Conservation (phyloP, 1,140 invertebrate species). For the Tetraneura akinire region DNA sequence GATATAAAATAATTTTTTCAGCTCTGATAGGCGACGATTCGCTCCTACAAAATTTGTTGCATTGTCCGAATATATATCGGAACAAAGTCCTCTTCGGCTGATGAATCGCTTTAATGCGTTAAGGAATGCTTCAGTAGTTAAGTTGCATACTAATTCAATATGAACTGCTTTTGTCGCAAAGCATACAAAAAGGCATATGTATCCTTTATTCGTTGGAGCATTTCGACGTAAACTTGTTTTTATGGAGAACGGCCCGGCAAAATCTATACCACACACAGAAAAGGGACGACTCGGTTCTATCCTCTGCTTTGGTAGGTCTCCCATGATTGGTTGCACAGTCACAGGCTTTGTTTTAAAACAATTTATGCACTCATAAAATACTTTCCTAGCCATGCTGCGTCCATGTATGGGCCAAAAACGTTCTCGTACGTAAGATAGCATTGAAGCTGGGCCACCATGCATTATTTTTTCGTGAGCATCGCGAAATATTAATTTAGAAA, state of each 20-base stretch:
- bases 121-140: slow-evolving; percentile 55
- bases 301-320: slow-evolving; percentile 9
- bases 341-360: background rate
- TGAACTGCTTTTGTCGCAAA: slow-evolving; percentile 57
- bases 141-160: slow-evolving; percentile 56
- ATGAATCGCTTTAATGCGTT: slow-evolving; percentile 58
- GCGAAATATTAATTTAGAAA: background rate
- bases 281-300: slow-evolving; percentile 25
- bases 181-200: slow-evolving; percentile 56
- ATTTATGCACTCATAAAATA: background rate
- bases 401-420: slow-evolving; percentile 5
- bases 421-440: background rate
- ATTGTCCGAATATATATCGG: slow-evolving; percentile 55
- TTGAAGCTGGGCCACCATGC: background rate
- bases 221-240: background rate
- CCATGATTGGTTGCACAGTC: slow-evolving; percentile 14
- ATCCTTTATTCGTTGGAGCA: slow-evolving; percentile 53
- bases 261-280: slow-evolving; percentile 16
- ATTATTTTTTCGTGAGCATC: background rate
- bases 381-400: background rate
- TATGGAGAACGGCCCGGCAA: slow-evolving; percentile 1
- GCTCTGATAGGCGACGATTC: no score
- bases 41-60: no score
- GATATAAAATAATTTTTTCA: background rate
- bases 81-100: slow-evolving; percentile 56